Base-by-base conservation (phyloP, 2,888 invertebrate genomes). In the Lordiphosa fenestrarum region DNA sequence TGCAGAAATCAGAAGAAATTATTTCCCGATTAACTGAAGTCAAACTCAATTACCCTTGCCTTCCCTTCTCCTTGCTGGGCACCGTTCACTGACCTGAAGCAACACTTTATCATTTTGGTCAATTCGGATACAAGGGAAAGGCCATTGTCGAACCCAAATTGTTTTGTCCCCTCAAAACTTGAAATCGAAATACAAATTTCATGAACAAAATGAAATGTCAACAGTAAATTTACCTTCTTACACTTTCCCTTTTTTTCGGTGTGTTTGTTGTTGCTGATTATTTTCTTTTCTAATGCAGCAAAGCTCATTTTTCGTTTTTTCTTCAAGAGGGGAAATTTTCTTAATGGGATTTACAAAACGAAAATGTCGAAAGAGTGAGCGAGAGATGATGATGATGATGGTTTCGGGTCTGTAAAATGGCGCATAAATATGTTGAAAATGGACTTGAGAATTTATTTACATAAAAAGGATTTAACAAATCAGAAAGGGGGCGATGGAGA, bases 341-440 rank as follows among this genome's bases (percentile, higher is more conserved):
- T 84, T 78, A 78, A 78, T 84, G 84, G 78, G 77, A 78, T 78
- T 78, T 84, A 53, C 58, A 81, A 54, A 73, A 60, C 51, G 55
- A 60, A 33, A 75, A 78, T 70, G 54, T 70, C 80, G 70, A 59
- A 30, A 30, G 30, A 30, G 30, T 30, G 30, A 30, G 30, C 30
- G 60, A 61, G 63, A 70, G 70, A 64, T 63, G 57, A 60, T 73
- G 60, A 52, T 48, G 44, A 7, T 49, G 69, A 46, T 52, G 55
- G 61, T 63, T 56, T 59, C 58, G 53, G 56, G 56, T 42, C 49
- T 42, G 81, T 71, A 76, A 77, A 84, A 84, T 73, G 84, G 78
- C 78, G 82, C 82, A 78, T 84, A 84, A 78, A 78, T 78, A 78
- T 84, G 84, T 78, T 81, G 77, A 71, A 81, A 84, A 78, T 84